These are phyloP conservation scores for Pandion haliaetus DNA, from an alignment of 2,113 vertebrate genomes.

Conservation along the genomic window DNA sequence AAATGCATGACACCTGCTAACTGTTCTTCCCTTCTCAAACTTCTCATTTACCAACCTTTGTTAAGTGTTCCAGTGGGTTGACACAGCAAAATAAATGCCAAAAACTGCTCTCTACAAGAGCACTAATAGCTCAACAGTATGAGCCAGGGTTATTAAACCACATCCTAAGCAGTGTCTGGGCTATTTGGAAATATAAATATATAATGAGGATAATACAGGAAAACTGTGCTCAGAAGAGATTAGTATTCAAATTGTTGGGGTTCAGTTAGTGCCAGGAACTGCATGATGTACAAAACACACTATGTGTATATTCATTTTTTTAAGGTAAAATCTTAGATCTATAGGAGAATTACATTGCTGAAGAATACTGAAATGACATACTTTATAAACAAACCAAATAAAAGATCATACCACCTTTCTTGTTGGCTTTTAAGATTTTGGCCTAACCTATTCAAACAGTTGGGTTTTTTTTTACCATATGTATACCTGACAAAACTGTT, in stretches of 20 bases:
- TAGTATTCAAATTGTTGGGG: slow-evolving; percentile 21
- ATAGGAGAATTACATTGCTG: not conserved
- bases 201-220: slow-evolving; percentile 46
- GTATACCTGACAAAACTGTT: not conserved
- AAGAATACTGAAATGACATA: not conserved
- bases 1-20: slow-evolving; percentile 18
- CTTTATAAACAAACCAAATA: not conserved
- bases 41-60: slow-evolving; percentile 20
- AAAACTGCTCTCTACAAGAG: not conserved
- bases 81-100: slow-evolving; percentile 3
- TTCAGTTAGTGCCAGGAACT: not conserved
- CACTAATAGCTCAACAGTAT: not conserved
- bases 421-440: not conserved
- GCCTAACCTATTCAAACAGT: not conserved
- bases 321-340: slow-evolving; percentile 1
- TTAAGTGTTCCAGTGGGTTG: not conserved
- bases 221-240: slow-evolving; percentile 42
- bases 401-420: not conserved
- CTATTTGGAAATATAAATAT: slow-evolving; percentile 63
- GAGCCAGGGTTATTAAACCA: slow-evolving; percentile 41
- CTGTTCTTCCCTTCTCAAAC: not conserved
- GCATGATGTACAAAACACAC: not conserved
- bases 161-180: not conserved
- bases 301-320: slow-evolving; percentile 3
- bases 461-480: not conserved